These are phyloP conservation scores for Tachyglossus aculeatus DNA, from an alignment of 2,797 vertebrate species.

Conservation along the genomic window DNA sequence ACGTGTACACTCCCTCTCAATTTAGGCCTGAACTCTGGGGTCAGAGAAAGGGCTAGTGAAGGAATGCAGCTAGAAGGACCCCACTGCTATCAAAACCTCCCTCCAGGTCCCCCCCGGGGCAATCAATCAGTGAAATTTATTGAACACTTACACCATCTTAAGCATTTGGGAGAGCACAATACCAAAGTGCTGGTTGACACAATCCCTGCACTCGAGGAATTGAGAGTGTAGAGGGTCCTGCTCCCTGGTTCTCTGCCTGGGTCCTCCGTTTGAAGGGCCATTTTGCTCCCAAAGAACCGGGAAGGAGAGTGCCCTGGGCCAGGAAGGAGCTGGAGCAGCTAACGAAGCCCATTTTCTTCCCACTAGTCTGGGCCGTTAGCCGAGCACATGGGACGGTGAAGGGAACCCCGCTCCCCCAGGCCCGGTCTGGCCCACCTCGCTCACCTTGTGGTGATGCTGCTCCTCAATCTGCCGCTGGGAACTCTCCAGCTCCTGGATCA, in stretches of 20 bases:
- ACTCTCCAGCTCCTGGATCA: slow-evolving; percentile 93
- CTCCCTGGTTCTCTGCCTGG: background rate
- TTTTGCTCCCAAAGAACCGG: too few species aligned
- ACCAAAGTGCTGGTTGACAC: background rate
- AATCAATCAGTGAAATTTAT: background rate
- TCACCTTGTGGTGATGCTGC: slow-evolving; percentile 91
- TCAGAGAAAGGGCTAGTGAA: background rate
- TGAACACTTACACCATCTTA: too few species aligned
- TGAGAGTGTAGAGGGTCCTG: background rate
- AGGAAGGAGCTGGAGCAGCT: too few species aligned
- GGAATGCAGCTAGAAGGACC: background rate
- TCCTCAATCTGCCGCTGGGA: slow-evolving; percentile 94
- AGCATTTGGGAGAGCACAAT: too few species aligned
- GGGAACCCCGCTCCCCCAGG: background rate
- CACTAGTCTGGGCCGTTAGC: background rate
- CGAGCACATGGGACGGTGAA: background rate
- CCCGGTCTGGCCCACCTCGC: background rate
- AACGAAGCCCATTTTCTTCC: too few species aligned
- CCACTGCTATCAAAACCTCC: background rate
- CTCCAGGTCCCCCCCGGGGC: background rate
- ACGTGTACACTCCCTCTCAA: too few species aligned
- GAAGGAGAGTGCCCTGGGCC: too few species aligned
- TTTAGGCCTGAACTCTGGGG: background rate
- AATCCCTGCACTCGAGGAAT: background rate
- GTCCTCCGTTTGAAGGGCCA: background rate